These are phyloP conservation scores for Drosophila repletoides DNA, from an alignment of 1,140 invertebrate species.

Conservation along the genomic window DNA sequence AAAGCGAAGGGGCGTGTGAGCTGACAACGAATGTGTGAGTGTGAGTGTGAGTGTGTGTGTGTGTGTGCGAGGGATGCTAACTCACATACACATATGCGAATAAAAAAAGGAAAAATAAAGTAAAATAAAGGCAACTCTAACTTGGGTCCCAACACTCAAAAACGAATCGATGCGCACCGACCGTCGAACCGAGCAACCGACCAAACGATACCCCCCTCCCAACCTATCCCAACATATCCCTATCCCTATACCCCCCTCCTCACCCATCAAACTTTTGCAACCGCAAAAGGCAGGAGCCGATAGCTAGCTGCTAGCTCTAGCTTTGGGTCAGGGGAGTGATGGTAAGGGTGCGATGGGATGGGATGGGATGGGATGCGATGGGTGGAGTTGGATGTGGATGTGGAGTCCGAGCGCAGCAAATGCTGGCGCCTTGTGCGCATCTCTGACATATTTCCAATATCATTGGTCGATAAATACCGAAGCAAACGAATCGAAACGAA, in stretches of 20 bases:
- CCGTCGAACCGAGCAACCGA: conserved; percentile 40
- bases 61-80: conserved; percentile 22
- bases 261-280: not conserved
- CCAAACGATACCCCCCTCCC: conserved; percentile 6
- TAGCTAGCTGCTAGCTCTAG: conserved; percentile 14
- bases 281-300: conserved; percentile 29
- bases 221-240: not conserved
- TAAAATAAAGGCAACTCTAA: conserved; percentile 35
- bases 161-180: conserved; percentile 55
- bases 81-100: conserved; percentile 34
- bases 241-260: not conserved
- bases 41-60: conserved; percentile 6
- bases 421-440: conserved; percentile 76
- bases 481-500: conserved; percentile 77
- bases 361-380: not conserved
- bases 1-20: conserved; percentile 45
- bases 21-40: not conserved
- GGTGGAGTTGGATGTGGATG: not conserved
- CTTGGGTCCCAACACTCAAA: conserved; percentile 39
- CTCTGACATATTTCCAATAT: conserved; percentile 82
- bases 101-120: conserved; percentile 22
- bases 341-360: not conserved
- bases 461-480: conserved; percentile 82
- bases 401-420: conserved; percentile 57
- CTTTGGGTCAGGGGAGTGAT: not conserved